Evolutionary conservation across 2,888 invertebrate genomes (phyloP), one percentile per base, ranked within the genome.

Genomic region (Glomeris marginata): DNA sequence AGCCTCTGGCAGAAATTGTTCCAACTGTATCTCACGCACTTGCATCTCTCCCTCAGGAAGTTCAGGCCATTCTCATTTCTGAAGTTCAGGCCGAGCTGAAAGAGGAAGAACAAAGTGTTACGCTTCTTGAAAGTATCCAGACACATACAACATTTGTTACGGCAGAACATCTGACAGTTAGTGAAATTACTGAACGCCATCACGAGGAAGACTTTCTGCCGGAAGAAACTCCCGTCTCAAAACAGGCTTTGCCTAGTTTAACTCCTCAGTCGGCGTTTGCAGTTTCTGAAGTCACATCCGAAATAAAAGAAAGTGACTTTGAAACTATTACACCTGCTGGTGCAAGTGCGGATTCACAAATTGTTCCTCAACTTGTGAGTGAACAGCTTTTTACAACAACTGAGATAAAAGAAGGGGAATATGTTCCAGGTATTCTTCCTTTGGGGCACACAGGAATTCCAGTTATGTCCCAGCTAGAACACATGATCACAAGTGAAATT

Each of bases 71-170:
- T 16, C 8, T 15, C 4, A 33, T 50, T 22, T 20, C 54, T 22
- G 50, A 54, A 11, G 47, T 51, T 22, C 53, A 55, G 47, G 44
- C 50, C 10, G 45, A 45, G 10, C 37, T 45, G 4, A 42, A 49
- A 18, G 57, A 55, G 38, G 55, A 51, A 15, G 55, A 55, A 33
- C 43, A 56, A 11, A 28, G 20, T 11, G 55, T 52, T 15, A 45
- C 50, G 37, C 43, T n/a, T 33, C 49, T 44, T 21, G 5, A 8
- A 21, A 28, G 10, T 18, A 28, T 35, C n/a, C 8, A 6, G 15
- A 36, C 43, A 10, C 35, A 49, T 11, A 8, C 21, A 10, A 33
- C 43, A 18, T 21, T 49, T 16, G 20, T 38, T 13, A 44, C 49
- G 2, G 37, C 22, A 20, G 21, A 44, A 21, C 44, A 34, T 15